phyloP scores from a whole-genome alignment of 1,140 invertebrate species.

The Idris sp. region DNA sequence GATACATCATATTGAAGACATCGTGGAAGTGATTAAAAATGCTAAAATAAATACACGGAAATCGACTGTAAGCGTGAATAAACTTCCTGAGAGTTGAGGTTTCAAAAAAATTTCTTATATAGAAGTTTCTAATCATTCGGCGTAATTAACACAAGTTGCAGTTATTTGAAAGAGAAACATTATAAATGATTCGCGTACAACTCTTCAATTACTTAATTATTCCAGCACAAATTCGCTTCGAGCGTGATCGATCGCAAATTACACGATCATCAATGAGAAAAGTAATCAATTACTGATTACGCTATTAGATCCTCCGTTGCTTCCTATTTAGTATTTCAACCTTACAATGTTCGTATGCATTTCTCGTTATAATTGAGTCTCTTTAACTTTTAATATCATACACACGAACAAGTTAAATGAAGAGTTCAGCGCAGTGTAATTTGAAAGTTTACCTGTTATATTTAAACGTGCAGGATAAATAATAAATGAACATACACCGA shows the following conservation, averaged over 20 bases:
- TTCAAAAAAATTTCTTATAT: too few relatives aligned
- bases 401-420: too few relatives aligned
- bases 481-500: too few relatives aligned
- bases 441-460: too few relatives aligned
- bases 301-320: too few relatives aligned
- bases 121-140: constrained; percentile 16
- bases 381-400: too few relatives aligned
- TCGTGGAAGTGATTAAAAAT: constrained; percentile 20
- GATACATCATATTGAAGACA: too few relatives aligned
- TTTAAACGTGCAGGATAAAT: too few relatives aligned
- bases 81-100: constrained; percentile 26
- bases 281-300: constrained; percentile 11
- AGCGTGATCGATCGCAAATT: neutral
- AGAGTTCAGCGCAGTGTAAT: too few relatives aligned
- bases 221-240: constrained; percentile 1
- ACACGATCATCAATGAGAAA: neutral
- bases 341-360: too few relatives aligned
- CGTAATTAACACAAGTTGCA: constrained; percentile 18
- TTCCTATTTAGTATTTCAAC: too few relatives aligned
- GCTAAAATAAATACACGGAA: constrained; percentile 24
- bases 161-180: constrained; percentile 9
- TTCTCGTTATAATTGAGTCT: too few relatives aligned
- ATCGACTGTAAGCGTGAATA: constrained; percentile 15
- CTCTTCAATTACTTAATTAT: constrained; percentile 10
- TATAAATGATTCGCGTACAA: constrained; percentile 1